These are phyloP conservation scores for Nipponia nippon DNA, from an alignment of 2,113 vertebrate genomes.

Conservation along the genomic window DNA sequence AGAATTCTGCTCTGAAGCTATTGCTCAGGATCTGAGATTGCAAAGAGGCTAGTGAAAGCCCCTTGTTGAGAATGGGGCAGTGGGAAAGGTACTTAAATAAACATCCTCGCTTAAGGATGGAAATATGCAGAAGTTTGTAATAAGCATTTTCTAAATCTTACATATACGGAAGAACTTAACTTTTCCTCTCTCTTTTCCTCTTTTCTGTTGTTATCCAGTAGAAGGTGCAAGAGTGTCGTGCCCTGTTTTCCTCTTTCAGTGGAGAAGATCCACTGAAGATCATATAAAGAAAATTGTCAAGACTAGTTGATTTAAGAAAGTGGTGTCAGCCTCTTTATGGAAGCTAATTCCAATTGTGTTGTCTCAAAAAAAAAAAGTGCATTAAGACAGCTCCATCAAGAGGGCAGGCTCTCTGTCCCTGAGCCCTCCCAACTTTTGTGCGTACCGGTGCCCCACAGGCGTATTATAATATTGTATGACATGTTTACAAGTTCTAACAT, in stretches of 20 bases:
- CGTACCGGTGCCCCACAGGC: constrained; percentile 34
- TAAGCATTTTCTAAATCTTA: not conserved
- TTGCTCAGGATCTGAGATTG: not conserved
- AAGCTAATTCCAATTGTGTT: constrained; percentile 1
- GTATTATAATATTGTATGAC: constrained; percentile 54
- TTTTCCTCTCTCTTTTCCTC: not conserved
- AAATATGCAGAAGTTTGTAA: not conserved
- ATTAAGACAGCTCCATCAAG: constrained; percentile 2
- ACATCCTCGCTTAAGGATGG: not conserved
- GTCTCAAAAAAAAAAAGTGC: not conserved
- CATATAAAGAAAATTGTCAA: not conserved
- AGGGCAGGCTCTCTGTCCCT: not conserved
- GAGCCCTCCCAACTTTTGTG: not conserved
- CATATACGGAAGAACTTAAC: not conserved
- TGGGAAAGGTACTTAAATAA: not conserved
- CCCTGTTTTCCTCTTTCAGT: not conserved
- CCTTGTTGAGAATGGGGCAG: not conserved
- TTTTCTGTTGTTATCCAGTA: constrained; percentile 47
- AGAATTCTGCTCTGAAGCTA: not conserved
- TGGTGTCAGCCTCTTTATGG: not conserved
- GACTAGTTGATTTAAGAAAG: not conserved
- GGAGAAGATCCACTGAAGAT: constrained; percentile 2
- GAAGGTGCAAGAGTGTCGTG: constrained; percentile 58
- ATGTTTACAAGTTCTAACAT: constrained; percentile 74
- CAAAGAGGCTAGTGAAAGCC: not conserved